Conservation (phyloP, 2,113 vertebrate species). For the Sorex araneus region DNA sequence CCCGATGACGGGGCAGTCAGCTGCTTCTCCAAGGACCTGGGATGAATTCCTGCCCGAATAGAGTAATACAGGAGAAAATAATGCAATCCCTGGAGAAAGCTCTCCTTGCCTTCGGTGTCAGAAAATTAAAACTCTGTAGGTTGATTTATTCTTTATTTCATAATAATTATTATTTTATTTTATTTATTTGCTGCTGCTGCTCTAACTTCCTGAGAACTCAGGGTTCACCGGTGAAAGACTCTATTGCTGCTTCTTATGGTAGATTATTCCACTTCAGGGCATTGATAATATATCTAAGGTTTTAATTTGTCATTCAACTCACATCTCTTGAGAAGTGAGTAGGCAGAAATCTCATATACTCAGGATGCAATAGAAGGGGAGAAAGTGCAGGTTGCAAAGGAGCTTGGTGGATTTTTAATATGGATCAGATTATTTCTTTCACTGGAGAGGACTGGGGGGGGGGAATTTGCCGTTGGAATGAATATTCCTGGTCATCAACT, state of each 20-base stretch:
- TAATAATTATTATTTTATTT: too few species aligned
- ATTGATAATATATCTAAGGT: not conserved
- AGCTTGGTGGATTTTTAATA: not conserved
- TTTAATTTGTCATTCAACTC: constrained; percentile 11
- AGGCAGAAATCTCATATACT: constrained; percentile 15
- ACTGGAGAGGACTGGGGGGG: not conserved
- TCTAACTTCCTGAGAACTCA: constrained; percentile 29
- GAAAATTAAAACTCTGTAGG: constrained; percentile 9
- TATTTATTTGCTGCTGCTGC: too few species aligned
- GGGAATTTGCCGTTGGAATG: not conserved
- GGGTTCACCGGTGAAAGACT: not conserved
- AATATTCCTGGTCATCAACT: not conserved
- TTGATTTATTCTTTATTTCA: not conserved
- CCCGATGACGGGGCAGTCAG: not conserved
- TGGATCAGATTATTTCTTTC: not conserved
- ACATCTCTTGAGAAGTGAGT: constrained; percentile 2
- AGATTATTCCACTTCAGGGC: constrained; percentile 6
- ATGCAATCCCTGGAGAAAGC: not conserved
- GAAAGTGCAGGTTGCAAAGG: not conserved
- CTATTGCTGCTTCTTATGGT: not conserved
- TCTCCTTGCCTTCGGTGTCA: not conserved
- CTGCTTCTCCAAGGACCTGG: not conserved
- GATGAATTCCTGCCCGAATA: constrained; percentile 19
- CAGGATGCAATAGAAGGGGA: constrained; percentile 36
- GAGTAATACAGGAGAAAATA: not conserved